Base-by-base conservation (phyloP, 2,888 invertebrate species). In the Gasteruption jaculator region DNA sequence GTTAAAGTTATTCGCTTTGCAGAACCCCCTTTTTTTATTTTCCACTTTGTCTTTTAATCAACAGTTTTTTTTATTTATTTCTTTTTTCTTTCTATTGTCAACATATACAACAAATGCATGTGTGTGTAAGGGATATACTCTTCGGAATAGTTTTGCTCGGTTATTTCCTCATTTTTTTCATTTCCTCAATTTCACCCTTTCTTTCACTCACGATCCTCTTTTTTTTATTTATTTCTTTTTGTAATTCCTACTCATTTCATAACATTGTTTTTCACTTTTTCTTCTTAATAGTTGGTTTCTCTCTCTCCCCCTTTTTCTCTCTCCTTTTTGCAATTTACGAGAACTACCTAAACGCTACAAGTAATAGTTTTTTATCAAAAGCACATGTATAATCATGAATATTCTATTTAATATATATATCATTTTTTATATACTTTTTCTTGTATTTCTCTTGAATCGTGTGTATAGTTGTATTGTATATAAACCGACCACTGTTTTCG, bases 341-440 rank as follows among this genome's bases (percentile, higher is more conserved):
- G 54, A 56, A 50, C 52, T 56, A 56, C 52, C 56, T 62, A 48
- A 61, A 50, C 48, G 46, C 61, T 65, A 61, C 56, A 52, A 58
- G 58, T 61, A 64, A 63, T 63, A 65, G 55, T 63, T 53, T 62
- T 55, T 67, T 66, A 66, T 67, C 64, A 65, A 67, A 66, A 67
- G 66, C 65, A 65, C 65, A 64, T 65, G 65, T 65, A 65, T 66
- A 64, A n/a, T 55, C 54, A 55, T 64, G 57, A 56, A 60, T 62
- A 64, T 47, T 61, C 61, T 65, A 60, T 58, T 58, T 61, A 59
- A 53, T 58, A 57, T 59, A 46, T 60, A 50, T 57, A 60, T 57
- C 53, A 52, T 42, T 46, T 49, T 41, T 34, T 51, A 46, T 50
- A 42, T 48, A 48, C 39, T 18, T 43, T 18, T 22, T 20, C 6